Evolutionary conservation across 2,888 invertebrate genomes (phyloP), one percentile per base, ranked within the genome.

Genomic region (Fissipunctia ypsillon): DNA sequence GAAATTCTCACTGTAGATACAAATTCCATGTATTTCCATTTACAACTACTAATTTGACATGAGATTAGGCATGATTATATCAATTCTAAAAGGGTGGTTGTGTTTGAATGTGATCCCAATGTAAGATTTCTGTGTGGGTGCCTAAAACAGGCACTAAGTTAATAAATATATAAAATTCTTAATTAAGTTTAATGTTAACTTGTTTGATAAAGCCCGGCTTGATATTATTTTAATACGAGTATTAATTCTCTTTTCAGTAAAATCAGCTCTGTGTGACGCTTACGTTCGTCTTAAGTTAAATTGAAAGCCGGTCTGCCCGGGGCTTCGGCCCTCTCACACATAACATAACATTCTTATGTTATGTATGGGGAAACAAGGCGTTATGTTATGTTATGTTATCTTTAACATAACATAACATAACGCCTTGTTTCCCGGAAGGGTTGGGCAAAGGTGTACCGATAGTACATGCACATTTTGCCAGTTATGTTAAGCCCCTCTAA

Each of bases 281-380:
- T 84, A 81, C 81, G 75, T 59, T 41, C 43, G n/a, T 66, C 48
- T 74, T 70, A 38, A 38, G 73, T 61, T 54, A n/a, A n/a, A 66
- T 66, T 78, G 69, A 31, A 65, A 50, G 57, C 14, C 2, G 28
- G n/a, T 38, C 16, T 22, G 69, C 69, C 67, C 14, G 48, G 16
- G 69, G 69, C 56, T 41, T 28, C 45, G 9, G 28, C 41, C 9
- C 3, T 56, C 50, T n/a, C n/a, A n/a, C n/a, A n/a, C n/a, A n/a
- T n/a, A n/a, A n/a, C n/a, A n/a, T n/a, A n/a, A n/a, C n/a, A n/a
- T n/a, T n/a, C n/a, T n/a, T n/a, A n/a, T n/a, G n/a, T n/a, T n/a
- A n/a, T n/a, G n/a, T n/a, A n/a, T n/a, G n/a, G n/a, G n/a, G n/a
- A n/a, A n/a, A n/a, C n/a, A n/a, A n/a, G n/a, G n/a, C n/a, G n/a